These are phyloP conservation scores for Schizothorax lantsangensis DNA, from an alignment of 2,797 vertebrate species.

Conservation along the genomic window DNA sequence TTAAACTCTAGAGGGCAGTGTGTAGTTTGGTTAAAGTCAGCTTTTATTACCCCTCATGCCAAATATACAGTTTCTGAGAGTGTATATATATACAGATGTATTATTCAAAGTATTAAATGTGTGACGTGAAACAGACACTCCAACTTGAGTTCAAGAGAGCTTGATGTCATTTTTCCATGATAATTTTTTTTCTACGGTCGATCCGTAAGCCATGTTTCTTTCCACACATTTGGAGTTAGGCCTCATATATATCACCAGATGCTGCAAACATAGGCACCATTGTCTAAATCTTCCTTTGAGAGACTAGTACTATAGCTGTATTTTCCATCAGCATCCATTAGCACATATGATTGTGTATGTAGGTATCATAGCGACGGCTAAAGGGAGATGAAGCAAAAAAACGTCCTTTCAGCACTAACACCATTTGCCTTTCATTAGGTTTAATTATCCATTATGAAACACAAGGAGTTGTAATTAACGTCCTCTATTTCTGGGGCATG, in stretches of 20 bases:
- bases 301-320: conserved; percentile 52
- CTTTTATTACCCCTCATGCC: not conserved
- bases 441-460: conserved; percentile 18
- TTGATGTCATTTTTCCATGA: not conserved
- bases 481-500: not conserved
- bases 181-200: not conserved
- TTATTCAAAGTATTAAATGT: not conserved
- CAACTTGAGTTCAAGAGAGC: not conserved
- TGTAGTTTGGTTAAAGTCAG: conserved; percentile 23
- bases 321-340: conserved; percentile 61
- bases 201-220: conserved; percentile 47
- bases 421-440: conserved; percentile 25
- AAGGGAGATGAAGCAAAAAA: conserved; percentile 17
- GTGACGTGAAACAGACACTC: conserved; percentile 2
- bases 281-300: conserved; percentile 60
- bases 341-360: conserved; percentile 38
- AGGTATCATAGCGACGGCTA: conserved; percentile 12
- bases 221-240: conserved; percentile 52
- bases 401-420: not conserved
- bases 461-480: conserved; percentile 1
- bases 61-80: not conserved
- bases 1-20: conserved; percentile 48
- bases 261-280: conserved; percentile 65
- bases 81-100: not conserved
- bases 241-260: conserved; percentile 28